Base-by-base conservation (phyloP, 2,888 invertebrate genomes). In the Mellilla xanthometata region DNA sequence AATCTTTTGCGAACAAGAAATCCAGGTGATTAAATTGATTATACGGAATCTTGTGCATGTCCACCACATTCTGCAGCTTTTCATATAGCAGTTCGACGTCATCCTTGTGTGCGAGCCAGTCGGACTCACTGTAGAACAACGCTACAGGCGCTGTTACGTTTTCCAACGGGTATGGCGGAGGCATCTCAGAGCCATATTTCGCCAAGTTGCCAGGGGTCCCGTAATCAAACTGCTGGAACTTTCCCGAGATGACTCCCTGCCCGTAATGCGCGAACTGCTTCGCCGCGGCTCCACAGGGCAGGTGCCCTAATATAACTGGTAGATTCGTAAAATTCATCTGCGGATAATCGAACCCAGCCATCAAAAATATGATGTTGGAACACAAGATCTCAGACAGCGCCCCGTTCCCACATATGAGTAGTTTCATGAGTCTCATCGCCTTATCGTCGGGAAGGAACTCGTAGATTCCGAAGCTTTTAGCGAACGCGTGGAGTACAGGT, bases 391-490 rank as follows among this genome's bases (percentile, higher is more conserved):
- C 88, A 0, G 88, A 72, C 1, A 86, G 57, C 0, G 81, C 72
- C 1, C 77, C 78, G 19, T 75, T 69, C 0, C 81, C 81, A 56
- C 92, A 93, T 13, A 90, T 56, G 0, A 75, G 12, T 11, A 63
- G 43, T 45, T 90, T 91, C 30, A 91, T 65, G 10, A 78, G 62
- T 2, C 72, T 77, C 32, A 91, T 69, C 7, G 94, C 72, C 1
- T 72, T 70, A 39, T 73, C 81, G 30, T 91, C 91, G 0, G 95
- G 95, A 8, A 93, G 61, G 55, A 96, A 93, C 64, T 95, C 94
- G 48, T 92, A 68, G 0, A 87, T 30, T 0, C 93, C 92, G 46
- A 93, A 49, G 24, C 74, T 47, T 27, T 76, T 72, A n/a, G 65
- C 24, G 2, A 73, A 33, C 5, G 54, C 60, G 26, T 77, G 64